Base-by-base conservation (phyloP, 2,797 vertebrate species). In the Intellagama lesueurii region DNA sequence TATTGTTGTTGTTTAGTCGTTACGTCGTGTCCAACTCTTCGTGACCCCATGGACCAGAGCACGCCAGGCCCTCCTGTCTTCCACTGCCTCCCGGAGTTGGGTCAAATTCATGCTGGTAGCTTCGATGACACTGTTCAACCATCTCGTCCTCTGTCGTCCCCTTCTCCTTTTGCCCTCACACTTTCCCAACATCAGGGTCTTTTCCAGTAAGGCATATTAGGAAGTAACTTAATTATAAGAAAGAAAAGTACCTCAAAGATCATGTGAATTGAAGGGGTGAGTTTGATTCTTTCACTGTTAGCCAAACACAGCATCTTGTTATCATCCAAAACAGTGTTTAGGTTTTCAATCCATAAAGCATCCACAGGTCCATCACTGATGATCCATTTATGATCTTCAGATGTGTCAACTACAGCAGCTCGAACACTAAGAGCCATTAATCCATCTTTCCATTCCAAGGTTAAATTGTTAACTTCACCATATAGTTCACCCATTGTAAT, bases 251-350 rank as follows among this genome's bases (percentile, higher is more conserved):
- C 98, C 97, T 99, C 98, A 95, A 99, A 99, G 92, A 99, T 35
- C 98, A 98, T 98, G 93, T 98, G 98, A 86, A 98, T 98, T n/a
- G 97, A 96, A 30, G 97, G 94, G 0, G 98, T 98, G 69, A 99
- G 97, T 94, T 98, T 99, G 95, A 99, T 98, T 90, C 98, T 95
- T 93, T 98, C 98, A 88, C 98, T 98, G 95, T 98, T 99, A 19
- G 98, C 98, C 94, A 98, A 94, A 90, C 98, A 98, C 80, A 98
- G 97, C 98, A 98, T 98, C 95, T 98, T 98, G 94, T 98, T 98
- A 93, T 98, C 98, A 79, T 98, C 98, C 95, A 98, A 91, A 47
- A 98, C 98, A 0, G 98, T 98, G 93, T 98, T 98, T 97, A 98
- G 97, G 89, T 98, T 98, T 96, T 98, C 98, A 60, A 98, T 98